A percentile compares a stretch with the other conserved stretches of the same genome.
Conservation (phyloP, 2,113 vertebrate species). For the Neolamprologus toae region DNA sequence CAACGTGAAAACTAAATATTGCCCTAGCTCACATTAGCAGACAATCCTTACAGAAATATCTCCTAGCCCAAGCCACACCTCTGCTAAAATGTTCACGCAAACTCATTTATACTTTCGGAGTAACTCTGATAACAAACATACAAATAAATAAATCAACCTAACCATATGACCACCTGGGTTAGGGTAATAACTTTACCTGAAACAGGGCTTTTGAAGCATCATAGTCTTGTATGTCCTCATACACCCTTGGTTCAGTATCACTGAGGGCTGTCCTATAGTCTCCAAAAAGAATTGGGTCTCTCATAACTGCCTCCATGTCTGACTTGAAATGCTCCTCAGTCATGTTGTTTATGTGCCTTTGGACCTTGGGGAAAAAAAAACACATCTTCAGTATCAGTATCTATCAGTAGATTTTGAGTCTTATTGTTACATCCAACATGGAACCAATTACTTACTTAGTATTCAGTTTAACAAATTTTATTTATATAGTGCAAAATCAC, state of each 20-base stretch:
- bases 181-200: slow-evolving; percentile 69
- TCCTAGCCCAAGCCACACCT: not conserved
- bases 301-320: slow-evolving; percentile 74
- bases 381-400: not conserved
- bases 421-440: not conserved
- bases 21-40: not conserved
- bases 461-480: not conserved
- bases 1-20: not conserved
- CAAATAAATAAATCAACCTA: not conserved
- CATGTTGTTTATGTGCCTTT: slow-evolving; percentile 75
- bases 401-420: not conserved
- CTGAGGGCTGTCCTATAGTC: slow-evolving; percentile 85
- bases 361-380: slow-evolving; percentile 71
- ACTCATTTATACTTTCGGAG: not conserved
- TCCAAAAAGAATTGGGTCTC: slow-evolving; percentile 89
- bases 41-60: not conserved
- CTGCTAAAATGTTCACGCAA: not conserved
- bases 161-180: not conserved
- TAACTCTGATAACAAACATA: not conserved
- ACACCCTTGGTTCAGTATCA: slow-evolving; percentile 80
- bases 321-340: slow-evolving; percentile 74
- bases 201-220: slow-evolving; percentile 87
- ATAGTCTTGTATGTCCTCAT: slow-evolving; percentile 92
- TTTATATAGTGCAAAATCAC: not conserved
- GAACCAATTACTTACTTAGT: not conserved